These are phyloP conservation scores for Eurystomus gularis DNA, from an alignment of 2,113 vertebrate species.

Conservation along the genomic window DNA sequence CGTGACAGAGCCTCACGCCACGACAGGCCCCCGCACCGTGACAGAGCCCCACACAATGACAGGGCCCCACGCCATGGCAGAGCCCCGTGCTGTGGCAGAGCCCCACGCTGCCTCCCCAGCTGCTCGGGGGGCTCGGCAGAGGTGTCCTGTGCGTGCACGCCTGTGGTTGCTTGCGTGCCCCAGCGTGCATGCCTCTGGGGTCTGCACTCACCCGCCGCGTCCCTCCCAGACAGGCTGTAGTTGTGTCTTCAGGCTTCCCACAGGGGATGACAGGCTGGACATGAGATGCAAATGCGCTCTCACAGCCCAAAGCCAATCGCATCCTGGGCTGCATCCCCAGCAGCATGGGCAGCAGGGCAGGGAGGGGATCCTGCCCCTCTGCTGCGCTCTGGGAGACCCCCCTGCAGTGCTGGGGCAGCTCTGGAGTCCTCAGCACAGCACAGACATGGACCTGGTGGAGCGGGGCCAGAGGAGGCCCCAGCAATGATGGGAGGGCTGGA, in stretches of 20 bases:
- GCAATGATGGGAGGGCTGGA: too few species aligned
- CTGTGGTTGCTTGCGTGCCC: neutral
- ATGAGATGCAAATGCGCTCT: too few species aligned
- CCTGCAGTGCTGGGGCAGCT: too few species aligned
- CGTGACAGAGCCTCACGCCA: neutral
- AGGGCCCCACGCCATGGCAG: neutral
- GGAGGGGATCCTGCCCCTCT: too few species aligned
- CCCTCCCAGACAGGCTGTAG: neutral
- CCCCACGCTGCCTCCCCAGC: neutral
- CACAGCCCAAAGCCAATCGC: too few species aligned
- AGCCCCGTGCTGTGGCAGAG: neutral
- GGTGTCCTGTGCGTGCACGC: accelerated
- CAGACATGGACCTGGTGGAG: too few species aligned
- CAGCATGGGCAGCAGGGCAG: too few species aligned
- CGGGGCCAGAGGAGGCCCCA: too few species aligned
- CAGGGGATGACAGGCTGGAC: too few species aligned
- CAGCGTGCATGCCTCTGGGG: neutral
- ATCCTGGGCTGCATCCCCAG: too few species aligned
- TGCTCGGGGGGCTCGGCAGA: neutral
- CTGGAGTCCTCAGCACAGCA: too few species aligned
- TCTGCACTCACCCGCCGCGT: neutral
- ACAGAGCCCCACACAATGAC: neutral
- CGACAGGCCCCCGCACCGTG: neutral
- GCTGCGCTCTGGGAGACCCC: too few species aligned
- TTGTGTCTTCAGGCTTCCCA: neutral